Base-by-base conservation (phyloP, 2,113 vertebrate genomes). In the Stigmatopora nigra region DNA sequence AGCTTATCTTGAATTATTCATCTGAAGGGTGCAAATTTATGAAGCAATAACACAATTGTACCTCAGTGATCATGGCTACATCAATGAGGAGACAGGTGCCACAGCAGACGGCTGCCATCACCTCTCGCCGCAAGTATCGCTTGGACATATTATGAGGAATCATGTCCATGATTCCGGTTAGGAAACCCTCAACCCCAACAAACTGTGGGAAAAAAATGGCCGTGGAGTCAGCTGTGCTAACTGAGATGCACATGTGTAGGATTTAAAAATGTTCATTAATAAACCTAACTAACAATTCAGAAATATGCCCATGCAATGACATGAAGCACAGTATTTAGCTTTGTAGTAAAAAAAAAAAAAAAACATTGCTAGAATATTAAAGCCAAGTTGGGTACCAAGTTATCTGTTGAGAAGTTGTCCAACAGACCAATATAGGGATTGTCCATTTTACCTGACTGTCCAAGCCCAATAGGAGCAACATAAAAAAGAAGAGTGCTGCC, bases 401-500 rank as follows among this genome's bases (percentile, higher is more conserved):
- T 55, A 31, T 31, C 25, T 19, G n/a, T 20, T 11, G 20, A 14
- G 11, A 22, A 55, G 25, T 22, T 55, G 10, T 55, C 38, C 9
- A 41, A 10, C 2, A 41, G 38, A 10, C 2, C 38, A 41, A 41
- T 1, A 41, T 41, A 31, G 25, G 25, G 25, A 41, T 41, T 41
- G 6, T 41, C 7, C 38, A 41, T 41, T 19, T 81, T 89, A 94
- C 93, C 95, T 97, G 96, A 88, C 96, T 97, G 89, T 97, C 96
- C 72, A 98, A 87, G 53, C 96, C 96, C 63, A 98, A 90, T 71
- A 97, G 87, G 0, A 98, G 90, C 86, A 98, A 89, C 96, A 98
- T 98, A 88, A 96, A 92, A 91, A 98, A 98, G 87, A 98, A 98
- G 48, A 98, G 92, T 2, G 94, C 94, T 41, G 96, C 94, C 96